Conservation (phyloP, 1,140 invertebrate species). For the Artemia franciscana region DNA sequence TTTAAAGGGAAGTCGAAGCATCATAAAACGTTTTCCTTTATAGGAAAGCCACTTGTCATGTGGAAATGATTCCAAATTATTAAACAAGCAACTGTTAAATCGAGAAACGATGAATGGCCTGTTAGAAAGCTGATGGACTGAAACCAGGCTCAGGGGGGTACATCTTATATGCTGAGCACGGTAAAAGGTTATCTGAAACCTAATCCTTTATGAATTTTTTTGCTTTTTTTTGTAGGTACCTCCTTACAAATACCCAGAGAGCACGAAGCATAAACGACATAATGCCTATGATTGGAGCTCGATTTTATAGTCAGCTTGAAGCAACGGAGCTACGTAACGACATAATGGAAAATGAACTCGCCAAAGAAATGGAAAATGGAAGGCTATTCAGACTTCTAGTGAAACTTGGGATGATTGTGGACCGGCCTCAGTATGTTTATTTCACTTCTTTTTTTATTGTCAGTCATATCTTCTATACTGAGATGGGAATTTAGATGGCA, state of each 20-base stretch:
- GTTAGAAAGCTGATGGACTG: no score
- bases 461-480: not conserved
- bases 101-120: no score
- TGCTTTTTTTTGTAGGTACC: constrained; percentile 32
- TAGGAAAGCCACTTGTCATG: no score
- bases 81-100: no score
- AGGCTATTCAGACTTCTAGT: constrained; percentile 66
- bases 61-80: no score
- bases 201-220: no score
- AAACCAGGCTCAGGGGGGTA: no score
- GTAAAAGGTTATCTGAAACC: no score
- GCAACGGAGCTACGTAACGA: constrained; percentile 63
- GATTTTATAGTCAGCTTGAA: constrained; percentile 88
- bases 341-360: constrained; percentile 64
- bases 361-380: constrained; percentile 85
- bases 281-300: constrained; percentile 96
- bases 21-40: no score
- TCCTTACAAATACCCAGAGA: constrained; percentile 37
- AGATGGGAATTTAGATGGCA: no score
- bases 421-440: constrained; percentile 60
- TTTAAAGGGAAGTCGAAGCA: no score
- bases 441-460: not conserved
- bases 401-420: constrained; percentile 75
- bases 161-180: no score
- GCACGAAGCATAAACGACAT: constrained; percentile 72